These are phyloP conservation scores for Cyclargus thomasi DNA, from an alignment of 1,140 invertebrate genomes.

Conservation along the genomic window DNA sequence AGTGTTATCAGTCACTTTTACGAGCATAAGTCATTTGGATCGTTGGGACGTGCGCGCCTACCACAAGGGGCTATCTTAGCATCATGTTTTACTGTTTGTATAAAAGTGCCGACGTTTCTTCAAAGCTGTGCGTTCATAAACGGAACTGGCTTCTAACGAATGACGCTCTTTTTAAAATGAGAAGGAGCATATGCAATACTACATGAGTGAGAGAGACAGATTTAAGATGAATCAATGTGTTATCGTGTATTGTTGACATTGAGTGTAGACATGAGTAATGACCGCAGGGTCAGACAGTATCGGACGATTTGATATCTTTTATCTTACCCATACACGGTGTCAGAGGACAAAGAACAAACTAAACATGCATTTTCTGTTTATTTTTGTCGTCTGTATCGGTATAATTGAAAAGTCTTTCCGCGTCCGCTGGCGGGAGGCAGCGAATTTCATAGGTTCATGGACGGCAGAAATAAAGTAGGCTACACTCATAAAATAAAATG, in stretches of 20 bases:
- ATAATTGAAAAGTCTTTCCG: too few species aligned
- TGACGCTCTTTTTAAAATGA: neutral
- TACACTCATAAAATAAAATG: too few species aligned
- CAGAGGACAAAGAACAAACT: neutral
- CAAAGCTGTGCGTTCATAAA: neutral
- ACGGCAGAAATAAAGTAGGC: too few species aligned
- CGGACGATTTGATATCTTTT: neutral
- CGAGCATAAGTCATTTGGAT: neutral
- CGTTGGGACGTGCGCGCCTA: neutral
- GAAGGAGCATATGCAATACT: neutral
- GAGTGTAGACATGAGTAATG: neutral
- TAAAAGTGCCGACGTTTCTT: neutral
- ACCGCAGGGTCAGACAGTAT: neutral
- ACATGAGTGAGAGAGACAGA: neutral
- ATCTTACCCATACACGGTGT: neutral
- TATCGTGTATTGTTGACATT: neutral
- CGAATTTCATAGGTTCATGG: too few species aligned
- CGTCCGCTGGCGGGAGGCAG: too few species aligned
- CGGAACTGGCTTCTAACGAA: neutral
- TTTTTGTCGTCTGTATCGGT: neutral
- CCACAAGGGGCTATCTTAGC: neutral
- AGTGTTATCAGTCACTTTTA: neutral
- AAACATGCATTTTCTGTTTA: neutral
- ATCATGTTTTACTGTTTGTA: neutral
- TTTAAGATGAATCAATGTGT: neutral